Base-by-base conservation (phyloP, 2,113 vertebrate species). In the Circaetus cinerascens region DNA sequence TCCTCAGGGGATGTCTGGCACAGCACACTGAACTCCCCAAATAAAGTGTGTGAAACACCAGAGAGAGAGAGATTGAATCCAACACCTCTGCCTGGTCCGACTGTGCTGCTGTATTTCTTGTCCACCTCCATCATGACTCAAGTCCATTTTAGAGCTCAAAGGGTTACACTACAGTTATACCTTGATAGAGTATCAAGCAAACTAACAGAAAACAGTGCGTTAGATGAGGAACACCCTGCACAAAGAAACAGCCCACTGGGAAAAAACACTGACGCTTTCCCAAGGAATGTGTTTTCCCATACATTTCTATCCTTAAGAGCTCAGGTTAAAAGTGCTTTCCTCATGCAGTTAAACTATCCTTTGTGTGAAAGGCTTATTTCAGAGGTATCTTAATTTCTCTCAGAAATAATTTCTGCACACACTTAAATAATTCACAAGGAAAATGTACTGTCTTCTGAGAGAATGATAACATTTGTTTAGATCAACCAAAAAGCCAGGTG, bases 401-500 rank as follows among this genome's bases (percentile, higher is more conserved):
- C 72, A 32, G 36, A 88, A 92, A 80, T 66, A 46, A 71, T 86
- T 96, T 83, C 69, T 87, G 38, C 51, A 75, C 15, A 3, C 19
- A 51, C 81, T 80, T 83, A 63, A 90, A 92, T 83, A 86, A 95
- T 91, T 74, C 63, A 92, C 68, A 75, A 45, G 53, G 55, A 96
- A 95, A 93, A 84, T 18, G 53, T 17, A 81, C 43, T 7, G 23
- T 72, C 72, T 43, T 11, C 68, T 29, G 38, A 78, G 38, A 88
- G 72, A 77, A 81, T 16, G 29, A 18, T 46, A 96, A 73, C 67
- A 69, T 77, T 86, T 17, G 15, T 77, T 91, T 75, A 85, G 38
- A 91, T 40, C 43, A 80, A 40, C n/a, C 26, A n/a, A 85, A 92
- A 85, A 87, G 17, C 23, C 53, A 91, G 62, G 80, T 73, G 69